Conservation (phyloP, 2,888 invertebrate species). For the Apodemia mormo region DNA sequence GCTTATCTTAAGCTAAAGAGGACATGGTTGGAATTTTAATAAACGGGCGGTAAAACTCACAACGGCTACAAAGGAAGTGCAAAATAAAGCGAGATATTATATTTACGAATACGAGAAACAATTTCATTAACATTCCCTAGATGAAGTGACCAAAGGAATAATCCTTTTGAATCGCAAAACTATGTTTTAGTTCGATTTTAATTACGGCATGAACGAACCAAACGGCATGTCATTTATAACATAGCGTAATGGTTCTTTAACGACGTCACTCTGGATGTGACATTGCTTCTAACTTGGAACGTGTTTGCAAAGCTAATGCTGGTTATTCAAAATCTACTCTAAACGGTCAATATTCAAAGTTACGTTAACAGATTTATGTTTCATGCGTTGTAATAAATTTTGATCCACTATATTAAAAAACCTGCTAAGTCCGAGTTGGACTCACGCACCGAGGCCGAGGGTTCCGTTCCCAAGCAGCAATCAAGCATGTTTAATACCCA, state of each 20-base stretch:
- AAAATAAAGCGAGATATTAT: slow-evolving; percentile 12
- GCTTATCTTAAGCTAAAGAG: slow-evolving; percentile 12
- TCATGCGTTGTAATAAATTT: no score
- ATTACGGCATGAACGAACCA: neutral
- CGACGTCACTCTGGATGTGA: neutral
- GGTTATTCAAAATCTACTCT: no score
- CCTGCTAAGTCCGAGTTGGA: no score
- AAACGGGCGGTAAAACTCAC: neutral
- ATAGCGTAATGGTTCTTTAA: neutral
- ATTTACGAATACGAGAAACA: slow-evolving; percentile 7
- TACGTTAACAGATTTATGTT: no score
- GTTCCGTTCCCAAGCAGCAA: no score
- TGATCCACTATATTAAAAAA: no score
- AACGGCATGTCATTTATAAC: neutral
- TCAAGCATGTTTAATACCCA: no score
- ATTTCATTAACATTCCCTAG: neutral
- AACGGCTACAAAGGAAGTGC: slow-evolving; percentile 10
- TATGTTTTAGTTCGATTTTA: slow-evolving; percentile 1
- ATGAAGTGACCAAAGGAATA: neutral
- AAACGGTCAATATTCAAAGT: no score
- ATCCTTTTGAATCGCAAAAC: neutral
- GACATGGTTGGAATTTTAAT: slow-evolving; percentile 12
- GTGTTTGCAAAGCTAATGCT: no score
- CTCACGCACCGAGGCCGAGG: no score
- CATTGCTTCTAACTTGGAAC: neutral